Percentiles rank a stretch among this genome's conserved stretches.
phyloP scores from a whole-genome alignment of 1,140 invertebrate genomes.

The Patella vulgata region DNA sequence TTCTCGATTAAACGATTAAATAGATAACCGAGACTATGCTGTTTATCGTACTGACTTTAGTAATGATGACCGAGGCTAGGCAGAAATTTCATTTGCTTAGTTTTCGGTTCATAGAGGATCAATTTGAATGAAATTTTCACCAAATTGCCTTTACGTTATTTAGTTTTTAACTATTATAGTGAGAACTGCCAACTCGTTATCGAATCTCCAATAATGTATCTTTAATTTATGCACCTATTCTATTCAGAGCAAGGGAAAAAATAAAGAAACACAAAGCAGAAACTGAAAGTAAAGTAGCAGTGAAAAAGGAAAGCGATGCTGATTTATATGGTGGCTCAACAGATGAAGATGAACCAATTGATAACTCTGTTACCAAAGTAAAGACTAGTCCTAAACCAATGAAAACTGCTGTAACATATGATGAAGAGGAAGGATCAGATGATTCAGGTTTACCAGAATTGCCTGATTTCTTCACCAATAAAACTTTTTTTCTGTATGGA shows the following conservation, averaged over 20 bases:
- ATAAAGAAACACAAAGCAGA: slow-evolving; percentile 15
- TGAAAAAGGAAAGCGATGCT: not conserved
- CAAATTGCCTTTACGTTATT: no score
- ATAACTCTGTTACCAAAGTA: not conserved
- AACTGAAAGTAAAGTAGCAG: not conserved
- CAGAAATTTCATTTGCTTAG: no score
- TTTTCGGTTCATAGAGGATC: no score
- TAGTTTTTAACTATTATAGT: no score
- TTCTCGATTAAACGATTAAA: no score
- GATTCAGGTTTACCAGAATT: slow-evolving; percentile 61
- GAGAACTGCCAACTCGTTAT: no score
- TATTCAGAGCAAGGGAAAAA: slow-evolving; percentile 33
- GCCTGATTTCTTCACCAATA: slow-evolving; percentile 63
- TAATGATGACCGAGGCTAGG: no score
- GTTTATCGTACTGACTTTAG: no score
- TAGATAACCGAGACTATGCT: no score
- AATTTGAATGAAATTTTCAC: no score
- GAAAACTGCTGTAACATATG: slow-evolving; percentile 5
- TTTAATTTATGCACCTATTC: no score
- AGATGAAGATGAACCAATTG: slow-evolving; percentile 51
- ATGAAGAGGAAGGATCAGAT: slow-evolving; percentile 35
- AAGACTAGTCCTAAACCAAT: slow-evolving; percentile 1
- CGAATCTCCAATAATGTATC: no score
- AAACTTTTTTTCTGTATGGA: slow-evolving; percentile 66
- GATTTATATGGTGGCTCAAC: slow-evolving; percentile 46